Evolutionary conservation across 1,140 invertebrate species (phyloP), one percentile per base, ranked within the genome.

Genomic region (Caenorhabditis brenneri): DNA sequence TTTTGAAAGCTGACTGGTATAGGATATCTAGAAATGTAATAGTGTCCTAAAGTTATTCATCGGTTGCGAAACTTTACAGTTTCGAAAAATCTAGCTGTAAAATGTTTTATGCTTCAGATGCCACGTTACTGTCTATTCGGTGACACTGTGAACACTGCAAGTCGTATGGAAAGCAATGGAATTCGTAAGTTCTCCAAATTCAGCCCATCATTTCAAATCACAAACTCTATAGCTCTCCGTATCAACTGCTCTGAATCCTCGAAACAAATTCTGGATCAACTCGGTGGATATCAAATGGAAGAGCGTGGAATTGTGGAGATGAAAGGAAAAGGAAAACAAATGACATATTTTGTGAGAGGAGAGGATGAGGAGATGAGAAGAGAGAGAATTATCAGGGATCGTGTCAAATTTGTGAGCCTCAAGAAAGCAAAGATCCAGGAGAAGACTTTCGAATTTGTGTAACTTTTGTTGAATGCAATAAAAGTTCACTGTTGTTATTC

Each of bases 141-240:
- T 0, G 95, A 96, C 89, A 95, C 95, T 2, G 92, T 92, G 1
- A 92, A 92, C 84, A 91, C 91, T 46, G 92, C 91, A 6, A 85
- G 82, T 15, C 36, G 86, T 4, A 87, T 87, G 86, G 85, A 86
- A 36, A 86, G 85, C 42, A 86, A 85, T 65, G 85, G 85, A 84
- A 60, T 80, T 81, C 94, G 95, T 89, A n/a, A 78, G 85, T 80
- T 33, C 0, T 60, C 10, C 39, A 65, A 78, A 95, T 95, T 0
- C 91, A 96, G 9, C 93, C 94, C 86, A 96, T 96, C 65, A 95
- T 97, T 88, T 93, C 95, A 31, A 96, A 95, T 82, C 93, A 94
- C 84, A 93, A 94, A 48, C 95, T 95, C 1, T 94, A 94, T 87
- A 91, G 92, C 4, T 93, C 96, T 46, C 91, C 97, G 58, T 94